Percentiles rank a stretch among this genome's conserved stretches.
phyloP scores from a whole-genome alignment of 53 echinoderm and acorn worm species.

The Patiria pectinifera region DNA sequence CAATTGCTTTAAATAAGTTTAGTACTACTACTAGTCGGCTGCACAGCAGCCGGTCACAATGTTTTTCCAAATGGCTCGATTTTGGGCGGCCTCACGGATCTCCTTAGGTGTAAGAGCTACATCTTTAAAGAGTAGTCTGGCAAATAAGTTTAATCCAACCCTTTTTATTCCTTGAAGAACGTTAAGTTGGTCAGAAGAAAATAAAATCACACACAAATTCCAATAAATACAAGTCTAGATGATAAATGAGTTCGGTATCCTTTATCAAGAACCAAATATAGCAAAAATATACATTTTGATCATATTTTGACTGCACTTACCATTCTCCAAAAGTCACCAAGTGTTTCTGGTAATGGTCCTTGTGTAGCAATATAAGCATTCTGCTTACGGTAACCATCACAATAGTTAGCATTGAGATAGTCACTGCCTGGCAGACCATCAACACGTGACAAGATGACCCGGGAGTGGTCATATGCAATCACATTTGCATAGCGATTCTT shows the following conservation, averaged over 20 bases:
- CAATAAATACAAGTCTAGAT: no score
- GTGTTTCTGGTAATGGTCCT: slow-evolving; percentile 95
- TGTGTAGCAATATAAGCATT: slow-evolving; percentile 99
- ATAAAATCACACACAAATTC: no score
- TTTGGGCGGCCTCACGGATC: no score
- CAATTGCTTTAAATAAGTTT: background rate
- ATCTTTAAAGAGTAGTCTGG: no score
- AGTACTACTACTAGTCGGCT: background rate
- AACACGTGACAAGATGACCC: slow-evolving; percentile 85
- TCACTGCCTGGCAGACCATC: slow-evolving; percentile 95
- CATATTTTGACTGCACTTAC: slow-evolving; percentile 1
- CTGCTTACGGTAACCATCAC: slow-evolving; percentile 97
- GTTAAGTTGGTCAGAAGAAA: no score
- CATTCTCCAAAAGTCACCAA: slow-evolving; percentile 98
- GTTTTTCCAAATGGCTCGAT: no score
- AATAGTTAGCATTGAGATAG: slow-evolving; percentile 99
- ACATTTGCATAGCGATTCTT: slow-evolving; percentile 99
- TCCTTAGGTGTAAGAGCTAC: no score
- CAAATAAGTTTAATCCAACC: no score
- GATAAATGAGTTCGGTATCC: background rate
- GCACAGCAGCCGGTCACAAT: no score
- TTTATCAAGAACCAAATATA: background rate
- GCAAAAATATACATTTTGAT: background rate
- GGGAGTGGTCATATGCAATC: slow-evolving; percentile 98
- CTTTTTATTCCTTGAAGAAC: no score